Evolutionary conservation across 2,888 invertebrate genomes (phyloP), one percentile per base, ranked within the genome.

Genomic region (Lycia hirtaria): DNA sequence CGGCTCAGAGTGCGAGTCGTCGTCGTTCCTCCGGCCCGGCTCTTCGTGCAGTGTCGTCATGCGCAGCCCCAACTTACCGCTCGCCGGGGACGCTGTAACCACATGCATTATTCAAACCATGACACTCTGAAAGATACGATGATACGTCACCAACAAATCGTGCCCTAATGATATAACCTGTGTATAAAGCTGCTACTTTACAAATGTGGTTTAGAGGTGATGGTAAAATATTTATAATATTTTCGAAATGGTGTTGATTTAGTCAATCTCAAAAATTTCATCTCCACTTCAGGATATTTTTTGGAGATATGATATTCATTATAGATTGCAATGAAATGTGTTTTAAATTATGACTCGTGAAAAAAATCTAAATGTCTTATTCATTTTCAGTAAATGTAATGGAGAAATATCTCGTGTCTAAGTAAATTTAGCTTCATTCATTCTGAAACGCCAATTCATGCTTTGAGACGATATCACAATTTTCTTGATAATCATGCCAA

Each of bases 11-110:
- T 91, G 92, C 0, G 92, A 92, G 58, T 92, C 92, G 1, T 92
- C 92, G 33, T 88, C 88, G 61, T 86, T 87, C 9, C 87, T 73
- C 9, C 90, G 70, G 1, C 88, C 89, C 9, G 95, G 95, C 85
- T 98, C 98, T 83, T 98, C 98, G 77, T 98, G 96, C 38, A 98
- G 87, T 0, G 98, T 98, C 45, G 97, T 97, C 97, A 98, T 97
- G 41, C 98, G 95, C 74, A 97, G 93, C 40, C 97, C 96, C 72
- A 97, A 85, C 89, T 98, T 98, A 64, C 95, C 94, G 71, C 96
- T 95, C 66, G 97, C 98, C 37, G 97, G 97, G 33, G 97, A 97
- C 71, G 96, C 97, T 95, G 85, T 64, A 93, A 83, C 15, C 30
- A 53, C 20, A 14, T 50, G 3, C 5, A 3, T 26, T 24, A 4